Conservation (phyloP, 64 coral and sea anemone genomes). For the Pocillopora damicornis region DNA sequence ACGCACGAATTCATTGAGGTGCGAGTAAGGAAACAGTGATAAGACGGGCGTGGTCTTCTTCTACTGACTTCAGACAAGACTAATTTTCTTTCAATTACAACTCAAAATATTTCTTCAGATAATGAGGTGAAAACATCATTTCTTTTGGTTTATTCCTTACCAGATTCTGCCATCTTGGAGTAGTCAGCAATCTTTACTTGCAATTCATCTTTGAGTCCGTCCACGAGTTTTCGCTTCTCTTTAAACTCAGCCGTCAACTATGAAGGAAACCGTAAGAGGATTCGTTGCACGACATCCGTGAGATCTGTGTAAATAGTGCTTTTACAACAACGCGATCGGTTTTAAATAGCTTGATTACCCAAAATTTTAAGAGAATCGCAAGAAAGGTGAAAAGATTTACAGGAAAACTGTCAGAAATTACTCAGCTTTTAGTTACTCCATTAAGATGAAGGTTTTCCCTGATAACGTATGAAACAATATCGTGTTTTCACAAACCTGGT, state of each 20-base stretch:
- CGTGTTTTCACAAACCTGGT: conserved; percentile 59
- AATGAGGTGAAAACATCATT: background rate
- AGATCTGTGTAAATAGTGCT: too few species aligned
- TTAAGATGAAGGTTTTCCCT: too few species aligned
- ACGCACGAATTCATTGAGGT: too few species aligned
- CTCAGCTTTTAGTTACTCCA: too few species aligned
- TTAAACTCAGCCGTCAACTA: conserved; percentile 96
- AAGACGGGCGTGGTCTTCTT: background rate
- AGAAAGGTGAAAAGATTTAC: too few species aligned
- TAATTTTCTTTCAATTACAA: background rate
- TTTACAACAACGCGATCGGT: too few species aligned
- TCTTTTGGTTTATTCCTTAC: conserved; percentile 20
- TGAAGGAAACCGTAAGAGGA: background rate
- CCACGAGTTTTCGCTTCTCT: conserved; percentile 88
- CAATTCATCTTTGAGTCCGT: conserved; percentile 94
- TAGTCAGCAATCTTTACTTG: conserved; percentile 94
- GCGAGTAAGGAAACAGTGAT: too few species aligned
- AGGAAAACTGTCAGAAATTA: too few species aligned
- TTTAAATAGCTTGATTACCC: too few species aligned
- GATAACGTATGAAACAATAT: background rate
- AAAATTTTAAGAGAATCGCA: too few species aligned
- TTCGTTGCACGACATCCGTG: too few species aligned
- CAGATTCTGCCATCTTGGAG: conserved; percentile 92
- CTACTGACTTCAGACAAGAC: background rate
- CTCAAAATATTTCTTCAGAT: background rate